Percentiles rank a stretch among this genome's conserved stretches.
phyloP scores from a whole-genome alignment of 2,797 vertebrate species.

The Pteronotus mesoamericanus region DNA sequence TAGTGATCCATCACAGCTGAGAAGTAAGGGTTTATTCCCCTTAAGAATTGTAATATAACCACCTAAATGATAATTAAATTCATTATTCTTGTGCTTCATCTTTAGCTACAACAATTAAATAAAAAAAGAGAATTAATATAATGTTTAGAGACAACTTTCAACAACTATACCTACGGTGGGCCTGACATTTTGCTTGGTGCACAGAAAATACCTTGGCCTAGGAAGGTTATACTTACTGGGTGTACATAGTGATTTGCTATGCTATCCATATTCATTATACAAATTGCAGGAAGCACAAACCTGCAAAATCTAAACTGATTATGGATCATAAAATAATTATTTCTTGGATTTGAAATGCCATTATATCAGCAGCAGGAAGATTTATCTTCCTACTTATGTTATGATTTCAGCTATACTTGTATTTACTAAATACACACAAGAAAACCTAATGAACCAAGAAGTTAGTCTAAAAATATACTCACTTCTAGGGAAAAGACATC shows the following conservation, averaged over 20 bases:
- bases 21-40: background rate
- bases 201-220: background rate
- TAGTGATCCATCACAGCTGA: background rate
- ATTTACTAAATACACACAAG: background rate
- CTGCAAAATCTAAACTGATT: background rate
- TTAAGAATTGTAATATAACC: background rate
- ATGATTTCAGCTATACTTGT: background rate
- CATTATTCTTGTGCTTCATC: background rate
- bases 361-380: background rate
- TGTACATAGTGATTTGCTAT: background rate
- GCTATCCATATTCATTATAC: background rate
- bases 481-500: background rate
- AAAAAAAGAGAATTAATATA: background rate
- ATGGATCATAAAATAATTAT: background rate
- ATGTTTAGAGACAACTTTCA: background rate
- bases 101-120: background rate
- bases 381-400: background rate
- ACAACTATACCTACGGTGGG: background rate
- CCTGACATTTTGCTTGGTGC: background rate
- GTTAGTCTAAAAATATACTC: background rate
- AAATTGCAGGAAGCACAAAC: background rate
- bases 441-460: background rate
- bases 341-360: background rate
- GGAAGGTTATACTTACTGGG: background rate
- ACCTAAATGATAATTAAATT: slow-evolving; percentile 25